Conservation (phyloP, 2,113 vertebrate genomes). For the Ophiodon elongatus region DNA sequence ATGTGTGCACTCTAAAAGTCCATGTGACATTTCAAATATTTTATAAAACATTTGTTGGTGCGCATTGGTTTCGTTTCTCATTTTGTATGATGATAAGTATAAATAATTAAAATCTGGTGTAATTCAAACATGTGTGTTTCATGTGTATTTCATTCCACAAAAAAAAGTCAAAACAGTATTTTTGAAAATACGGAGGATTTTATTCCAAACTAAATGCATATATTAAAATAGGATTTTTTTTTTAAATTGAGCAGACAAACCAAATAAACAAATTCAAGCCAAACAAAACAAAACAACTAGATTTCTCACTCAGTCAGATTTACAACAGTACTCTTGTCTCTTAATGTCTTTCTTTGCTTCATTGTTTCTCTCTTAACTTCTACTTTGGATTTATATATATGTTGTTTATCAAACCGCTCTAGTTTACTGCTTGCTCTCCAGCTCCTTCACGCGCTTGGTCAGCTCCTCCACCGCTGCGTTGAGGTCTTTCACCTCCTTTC, state of each 20-base stretch:
- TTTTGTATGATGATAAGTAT: conserved; percentile 20
- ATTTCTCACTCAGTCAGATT: conserved; percentile 25
- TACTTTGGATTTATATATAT: conserved; percentile 15
- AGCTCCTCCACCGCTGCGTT: conserved; percentile 84
- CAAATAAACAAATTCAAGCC: conserved; percentile 66
- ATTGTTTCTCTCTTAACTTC: neutral
- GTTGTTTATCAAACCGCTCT: neutral
- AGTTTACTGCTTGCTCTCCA: conserved; percentile 83
- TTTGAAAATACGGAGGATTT: conserved; percentile 72
- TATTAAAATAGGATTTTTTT: conserved; percentile 71
- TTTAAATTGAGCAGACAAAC: conserved; percentile 40
- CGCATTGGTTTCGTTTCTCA: conserved; percentile 8
- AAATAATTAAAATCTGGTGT: conserved; percentile 38
- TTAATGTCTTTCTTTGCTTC: neutral
- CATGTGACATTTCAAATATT: neutral
- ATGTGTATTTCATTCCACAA: conserved; percentile 19
- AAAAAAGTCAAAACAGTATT: conserved; percentile 12
- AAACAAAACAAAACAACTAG: conserved; percentile 3
- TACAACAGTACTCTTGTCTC: neutral
- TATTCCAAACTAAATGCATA: conserved; percentile 80
- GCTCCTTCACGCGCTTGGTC: conserved; percentile 82
- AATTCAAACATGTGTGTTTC: conserved; percentile 10
- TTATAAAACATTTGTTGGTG: neutral
- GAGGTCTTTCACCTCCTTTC: conserved; percentile 86
- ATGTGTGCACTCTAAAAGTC: conserved; percentile 7